Conservation (phyloP, 2,113 vertebrate species). For the Upupa epops region DNA sequence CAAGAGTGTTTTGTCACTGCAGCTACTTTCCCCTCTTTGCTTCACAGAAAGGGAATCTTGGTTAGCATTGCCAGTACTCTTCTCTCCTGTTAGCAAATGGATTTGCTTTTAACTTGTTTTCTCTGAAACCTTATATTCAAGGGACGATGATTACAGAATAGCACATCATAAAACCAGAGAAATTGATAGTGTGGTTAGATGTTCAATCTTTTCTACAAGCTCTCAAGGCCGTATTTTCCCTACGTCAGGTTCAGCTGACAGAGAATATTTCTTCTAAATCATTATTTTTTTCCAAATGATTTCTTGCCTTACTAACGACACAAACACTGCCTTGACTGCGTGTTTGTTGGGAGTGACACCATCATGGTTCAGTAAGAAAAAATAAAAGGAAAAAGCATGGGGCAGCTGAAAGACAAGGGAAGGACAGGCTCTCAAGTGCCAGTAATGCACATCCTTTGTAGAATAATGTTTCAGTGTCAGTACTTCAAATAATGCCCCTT, state of each 20-base stretch:
- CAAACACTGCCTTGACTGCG: not conserved
- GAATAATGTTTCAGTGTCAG: not conserved
- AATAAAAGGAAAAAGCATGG: not conserved
- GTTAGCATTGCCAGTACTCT: not conserved
- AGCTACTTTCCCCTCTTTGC: not conserved
- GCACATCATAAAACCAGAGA: not conserved
- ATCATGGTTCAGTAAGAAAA: not conserved
- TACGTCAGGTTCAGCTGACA: conserved; percentile 14
- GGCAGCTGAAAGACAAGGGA: not conserved
- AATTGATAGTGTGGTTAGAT: not conserved
- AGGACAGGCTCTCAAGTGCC: not conserved
- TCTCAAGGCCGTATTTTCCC: not conserved
- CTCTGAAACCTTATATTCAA: not conserved
- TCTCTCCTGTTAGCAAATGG: not conserved
- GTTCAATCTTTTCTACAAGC: not conserved
- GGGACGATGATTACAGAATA: not conserved
- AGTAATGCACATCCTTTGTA: not conserved
- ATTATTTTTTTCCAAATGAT: not conserved
- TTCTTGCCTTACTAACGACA: not conserved
- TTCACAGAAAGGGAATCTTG: not conserved
- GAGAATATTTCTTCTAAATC: conserved; percentile 8
- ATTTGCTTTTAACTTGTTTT: not conserved
- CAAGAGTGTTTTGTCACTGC: not conserved
- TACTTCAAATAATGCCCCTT: accelerated
- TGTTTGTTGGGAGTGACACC: not conserved